These are phyloP conservation scores for Oriolus oriolus DNA, from an alignment of 2,113 vertebrate species.

Conservation along the genomic window DNA sequence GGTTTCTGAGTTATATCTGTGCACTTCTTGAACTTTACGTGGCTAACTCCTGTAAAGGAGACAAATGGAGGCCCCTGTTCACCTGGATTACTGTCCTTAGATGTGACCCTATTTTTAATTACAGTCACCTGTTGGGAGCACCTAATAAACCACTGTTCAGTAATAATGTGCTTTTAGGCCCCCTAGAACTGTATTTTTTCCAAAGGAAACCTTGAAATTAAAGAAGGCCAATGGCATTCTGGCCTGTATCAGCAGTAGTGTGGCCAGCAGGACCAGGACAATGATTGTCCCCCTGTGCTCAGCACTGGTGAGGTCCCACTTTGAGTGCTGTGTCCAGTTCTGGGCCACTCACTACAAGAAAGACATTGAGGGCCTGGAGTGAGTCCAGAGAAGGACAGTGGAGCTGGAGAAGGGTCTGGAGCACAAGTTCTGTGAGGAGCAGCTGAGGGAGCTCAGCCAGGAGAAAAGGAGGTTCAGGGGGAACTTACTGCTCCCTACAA, in stretches of 20 bases:
- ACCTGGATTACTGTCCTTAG: constrained; percentile 39
- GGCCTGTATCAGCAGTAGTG: not conserved
- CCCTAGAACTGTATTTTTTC: not conserved
- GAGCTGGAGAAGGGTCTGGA: not conserved
- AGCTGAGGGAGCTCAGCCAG: not conserved
- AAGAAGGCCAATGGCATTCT: not conserved
- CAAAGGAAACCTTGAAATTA: not conserved
- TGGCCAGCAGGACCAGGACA: not conserved
- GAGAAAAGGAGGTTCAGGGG: not conserved
- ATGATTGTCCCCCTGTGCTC: not conserved
- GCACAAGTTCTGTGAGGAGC: not conserved
- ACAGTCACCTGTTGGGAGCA: constrained; percentile 34
- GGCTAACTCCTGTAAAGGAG: constrained; percentile 5
- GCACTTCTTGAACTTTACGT: constrained; percentile 55
- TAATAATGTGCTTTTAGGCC: constrained; percentile 33
- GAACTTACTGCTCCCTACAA: rapidly evolving
- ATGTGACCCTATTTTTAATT: constrained; percentile 65
- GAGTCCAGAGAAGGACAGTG: not conserved
- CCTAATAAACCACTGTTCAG: constrained; percentile 32
- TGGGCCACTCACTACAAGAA: not conserved
- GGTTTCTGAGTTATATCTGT: constrained; percentile 58
- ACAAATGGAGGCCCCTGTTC: constrained; percentile 30
- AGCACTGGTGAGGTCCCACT: not conserved
- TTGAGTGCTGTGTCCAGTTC: not conserved
- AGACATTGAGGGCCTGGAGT: not conserved